phyloP scores from a whole-genome alignment of 1,140 invertebrate species.

The Heliconius nattereri region DNA sequence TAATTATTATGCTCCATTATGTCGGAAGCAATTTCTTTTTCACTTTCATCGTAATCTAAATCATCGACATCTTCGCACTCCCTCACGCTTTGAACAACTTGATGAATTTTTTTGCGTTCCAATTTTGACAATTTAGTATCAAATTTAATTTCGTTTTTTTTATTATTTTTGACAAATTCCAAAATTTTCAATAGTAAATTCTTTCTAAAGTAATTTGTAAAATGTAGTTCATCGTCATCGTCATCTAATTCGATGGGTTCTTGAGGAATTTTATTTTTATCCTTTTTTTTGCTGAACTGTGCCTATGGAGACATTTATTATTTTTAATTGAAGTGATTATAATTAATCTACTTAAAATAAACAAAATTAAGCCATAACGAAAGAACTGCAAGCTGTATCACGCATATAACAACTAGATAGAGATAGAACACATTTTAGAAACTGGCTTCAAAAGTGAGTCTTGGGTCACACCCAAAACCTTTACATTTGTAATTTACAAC shows the following conservation, averaged over 20 bases:
- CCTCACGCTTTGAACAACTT: constrained; percentile 37
- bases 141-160: constrained; percentile 47
- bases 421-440: too few species aligned
- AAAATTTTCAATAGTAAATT: constrained; percentile 44
- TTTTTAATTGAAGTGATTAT: not conserved
- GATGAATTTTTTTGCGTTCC: constrained; percentile 47
- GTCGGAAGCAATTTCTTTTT: constrained; percentile 30
- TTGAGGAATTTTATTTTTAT: not conserved
- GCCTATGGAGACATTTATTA: not conserved
- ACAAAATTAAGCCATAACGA: too few species aligned
- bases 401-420: too few species aligned
- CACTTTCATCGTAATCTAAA: constrained; percentile 5
- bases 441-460: too few species aligned
- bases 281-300: not conserved
- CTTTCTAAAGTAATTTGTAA: constrained; percentile 20
- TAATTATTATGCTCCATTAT: constrained; percentile 48
- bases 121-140: constrained; percentile 33
- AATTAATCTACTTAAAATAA: too few species aligned
- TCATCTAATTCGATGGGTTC: not conserved
- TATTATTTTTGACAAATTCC: constrained; percentile 54
- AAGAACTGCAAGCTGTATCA: too few species aligned
- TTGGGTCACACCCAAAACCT: too few species aligned
- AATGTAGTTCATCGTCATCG: not conserved
- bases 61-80: constrained; percentile 20
- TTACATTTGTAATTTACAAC: not conserved